These are phyloP conservation scores for Oophaga sylvatica DNA, from an alignment of 2,797 vertebrate species.

Conservation along the genomic window DNA sequence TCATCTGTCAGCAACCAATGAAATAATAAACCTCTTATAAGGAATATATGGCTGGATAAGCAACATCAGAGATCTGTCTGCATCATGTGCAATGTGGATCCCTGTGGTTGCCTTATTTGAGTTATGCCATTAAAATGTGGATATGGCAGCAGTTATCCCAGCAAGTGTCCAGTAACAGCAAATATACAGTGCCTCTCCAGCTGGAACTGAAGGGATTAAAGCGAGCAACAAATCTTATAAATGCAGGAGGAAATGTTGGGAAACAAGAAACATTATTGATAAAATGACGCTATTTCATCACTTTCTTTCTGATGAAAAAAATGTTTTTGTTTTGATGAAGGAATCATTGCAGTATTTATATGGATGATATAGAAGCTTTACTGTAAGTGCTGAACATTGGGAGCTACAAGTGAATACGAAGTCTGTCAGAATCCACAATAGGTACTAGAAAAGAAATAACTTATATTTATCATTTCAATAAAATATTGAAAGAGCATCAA, in stretches of 20 bases:
- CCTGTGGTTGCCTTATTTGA: slow-evolving; percentile 7
- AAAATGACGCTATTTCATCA: background rate
- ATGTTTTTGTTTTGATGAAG: background rate
- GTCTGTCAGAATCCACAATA: too few relatives aligned
- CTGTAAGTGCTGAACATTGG: background rate
- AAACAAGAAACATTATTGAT: background rate
- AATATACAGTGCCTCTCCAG: slow-evolving; percentile 23
- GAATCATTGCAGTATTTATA: background rate
- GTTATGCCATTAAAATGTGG: slow-evolving; percentile 33
- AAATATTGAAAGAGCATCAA: too few relatives aligned
- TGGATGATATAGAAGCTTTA: background rate
- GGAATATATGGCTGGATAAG: background rate
- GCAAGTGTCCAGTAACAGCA: slow-evolving; percentile 24
- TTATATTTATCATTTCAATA: too few relatives aligned
- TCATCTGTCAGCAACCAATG: background rate
- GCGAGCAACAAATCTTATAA: slow-evolving; percentile 20
- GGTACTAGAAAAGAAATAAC: too few relatives aligned
- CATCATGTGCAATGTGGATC: slow-evolving; percentile 5
- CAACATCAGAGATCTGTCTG: background rate
- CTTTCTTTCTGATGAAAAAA: background rate
- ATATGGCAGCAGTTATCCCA: slow-evolving; percentile 31
- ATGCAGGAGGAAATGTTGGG: slow-evolving; percentile 7
- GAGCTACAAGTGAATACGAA: too few relatives aligned
- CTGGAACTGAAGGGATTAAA: slow-evolving; percentile 18
- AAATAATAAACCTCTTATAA: background rate